phyloP scores from a whole-genome alignment of 2,113 vertebrate species.

The Hymenochirus boettgeri region DNA sequence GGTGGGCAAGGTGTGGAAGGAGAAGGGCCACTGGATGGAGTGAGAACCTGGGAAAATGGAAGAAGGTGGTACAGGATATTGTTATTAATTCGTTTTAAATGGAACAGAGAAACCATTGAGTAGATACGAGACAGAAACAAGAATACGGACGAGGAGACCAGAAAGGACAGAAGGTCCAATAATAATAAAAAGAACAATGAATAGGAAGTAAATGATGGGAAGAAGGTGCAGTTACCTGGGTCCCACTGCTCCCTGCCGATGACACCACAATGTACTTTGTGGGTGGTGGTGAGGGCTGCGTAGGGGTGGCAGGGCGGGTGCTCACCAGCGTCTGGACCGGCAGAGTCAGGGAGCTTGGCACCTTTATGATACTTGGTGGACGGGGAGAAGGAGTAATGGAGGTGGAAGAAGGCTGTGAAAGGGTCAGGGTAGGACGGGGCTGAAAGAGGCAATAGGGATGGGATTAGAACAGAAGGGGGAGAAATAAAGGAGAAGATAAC shows the following conservation, averaged over 20 bases:
- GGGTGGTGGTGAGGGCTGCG: slow-evolving; percentile 82
- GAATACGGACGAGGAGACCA: no score
- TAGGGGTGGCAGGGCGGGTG: slow-evolving; percentile 76
- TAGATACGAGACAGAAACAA: slow-evolving; percentile 30
- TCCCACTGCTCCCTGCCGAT: slow-evolving; percentile 67
- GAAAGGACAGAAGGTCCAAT: not conserved
- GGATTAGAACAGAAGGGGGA: not conserved
- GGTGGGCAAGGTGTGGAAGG: slow-evolving; percentile 77
- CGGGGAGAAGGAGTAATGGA: slow-evolving; percentile 63
- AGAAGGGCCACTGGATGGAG: slow-evolving; percentile 73
- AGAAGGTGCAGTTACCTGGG: slow-evolving; percentile 77
- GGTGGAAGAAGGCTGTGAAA: slow-evolving; percentile 75
- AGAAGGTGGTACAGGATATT: no score
- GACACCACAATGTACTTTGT: slow-evolving; percentile 91
- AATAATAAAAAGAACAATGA: no score
- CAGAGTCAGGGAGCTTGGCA: slow-evolving; percentile 80
- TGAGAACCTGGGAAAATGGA: slow-evolving; percentile 63
- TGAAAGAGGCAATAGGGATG: slow-evolving; percentile 48
- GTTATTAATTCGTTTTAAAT: no score
- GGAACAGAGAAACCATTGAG: slow-evolving; percentile 30
- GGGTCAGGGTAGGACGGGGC: slow-evolving; percentile 78
- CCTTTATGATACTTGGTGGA: slow-evolving; percentile 81
- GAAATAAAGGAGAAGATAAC: not conserved
- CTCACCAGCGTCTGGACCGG: slow-evolving; percentile 71
- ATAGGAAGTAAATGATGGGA: no score